phyloP scores from a whole-genome alignment of 2,888 invertebrate genomes.

The Philhelius pedissequus region DNA sequence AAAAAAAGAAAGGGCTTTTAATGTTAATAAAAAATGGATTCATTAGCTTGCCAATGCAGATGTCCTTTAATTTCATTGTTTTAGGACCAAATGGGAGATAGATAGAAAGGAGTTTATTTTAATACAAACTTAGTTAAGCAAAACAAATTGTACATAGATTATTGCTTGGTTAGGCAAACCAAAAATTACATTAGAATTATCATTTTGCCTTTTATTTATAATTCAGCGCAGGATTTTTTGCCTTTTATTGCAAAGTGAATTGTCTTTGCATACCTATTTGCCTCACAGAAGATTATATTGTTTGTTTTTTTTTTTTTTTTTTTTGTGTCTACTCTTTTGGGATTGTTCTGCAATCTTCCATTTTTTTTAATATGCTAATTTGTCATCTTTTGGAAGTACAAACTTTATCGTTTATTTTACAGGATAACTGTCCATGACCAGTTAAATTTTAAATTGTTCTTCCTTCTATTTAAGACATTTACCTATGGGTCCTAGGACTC shows the following conservation, averaged over 20 bases:
- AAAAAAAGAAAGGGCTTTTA: slow-evolving; percentile 1
- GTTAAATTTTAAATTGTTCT: neutral
- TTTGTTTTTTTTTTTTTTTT: neutral
- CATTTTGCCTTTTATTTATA: neutral
- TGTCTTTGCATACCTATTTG: too few relatives aligned
- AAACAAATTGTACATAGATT: slow-evolving; percentile 17
- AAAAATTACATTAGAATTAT: neutral
- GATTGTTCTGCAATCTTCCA: neutral
- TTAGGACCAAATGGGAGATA: slow-evolving; percentile 8
- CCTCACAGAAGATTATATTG: neutral
- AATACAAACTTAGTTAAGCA: neutral
- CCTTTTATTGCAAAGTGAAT: neutral
- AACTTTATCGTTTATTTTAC: neutral
- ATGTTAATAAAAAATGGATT: slow-evolving; percentile 26
- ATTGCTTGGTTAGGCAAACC: slow-evolving; percentile 4
- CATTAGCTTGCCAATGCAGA: slow-evolving; percentile 36
- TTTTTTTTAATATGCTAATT: neutral
- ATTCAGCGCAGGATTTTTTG: neutral
- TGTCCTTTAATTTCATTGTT: slow-evolving; percentile 25
- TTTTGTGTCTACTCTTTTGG: neutral
- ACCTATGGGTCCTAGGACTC: too few relatives aligned
- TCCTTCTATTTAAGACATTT: too few relatives aligned
- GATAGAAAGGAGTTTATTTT: slow-evolving; percentile 2
- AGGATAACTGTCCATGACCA: neutral
- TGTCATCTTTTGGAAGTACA: neutral